A percentile compares a stretch with the other conserved stretches of the same genome.
Conservation (phyloP, 92 coral and sea anemone genomes). For the Epizoanthus illoricatus region DNA sequence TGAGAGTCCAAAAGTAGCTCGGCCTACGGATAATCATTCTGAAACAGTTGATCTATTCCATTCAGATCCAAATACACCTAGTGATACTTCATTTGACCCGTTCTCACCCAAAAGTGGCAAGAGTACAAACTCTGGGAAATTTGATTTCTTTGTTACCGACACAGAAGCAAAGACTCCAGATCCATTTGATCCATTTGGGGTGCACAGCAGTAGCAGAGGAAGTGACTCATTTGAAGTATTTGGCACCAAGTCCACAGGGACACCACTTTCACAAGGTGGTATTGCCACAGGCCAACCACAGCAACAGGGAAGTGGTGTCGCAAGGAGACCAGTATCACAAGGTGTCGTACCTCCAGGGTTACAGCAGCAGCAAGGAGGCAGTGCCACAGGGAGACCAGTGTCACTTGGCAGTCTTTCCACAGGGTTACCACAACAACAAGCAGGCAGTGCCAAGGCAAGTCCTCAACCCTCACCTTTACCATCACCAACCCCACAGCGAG, state of each 20-base stretch:
- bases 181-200: conserved; percentile 58
- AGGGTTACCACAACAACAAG: conserved; percentile 14
- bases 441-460: conserved; percentile 7
- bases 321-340: conserved; percentile 27
- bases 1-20: background rate
- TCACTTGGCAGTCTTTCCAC: conserved; percentile 33
- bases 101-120: conserved; percentile 34
- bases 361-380: conserved; percentile 9
- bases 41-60: conserved; percentile 59
- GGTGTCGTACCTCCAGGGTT: background rate
- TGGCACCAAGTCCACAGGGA: conserved; percentile 29
- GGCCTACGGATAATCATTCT: conserved; percentile 12
- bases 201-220: conserved; percentile 38
- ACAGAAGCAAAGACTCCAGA: conserved; percentile 26
- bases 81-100: conserved; percentile 44
- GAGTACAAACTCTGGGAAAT: conserved; percentile 17
- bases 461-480: conserved; percentile 40
- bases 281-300: conserved; percentile 5
- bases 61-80: conserved; percentile 16
- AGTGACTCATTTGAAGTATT: conserved; percentile 46
- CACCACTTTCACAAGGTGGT: background rate
- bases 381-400: conserved; percentile 34
- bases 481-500: conserved; percentile 29
- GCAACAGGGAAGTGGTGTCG: conserved; percentile 6
- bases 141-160: conserved; percentile 25